Conservation (phyloP, 2,797 vertebrate species). For the Siniperca scherzeri region DNA sequence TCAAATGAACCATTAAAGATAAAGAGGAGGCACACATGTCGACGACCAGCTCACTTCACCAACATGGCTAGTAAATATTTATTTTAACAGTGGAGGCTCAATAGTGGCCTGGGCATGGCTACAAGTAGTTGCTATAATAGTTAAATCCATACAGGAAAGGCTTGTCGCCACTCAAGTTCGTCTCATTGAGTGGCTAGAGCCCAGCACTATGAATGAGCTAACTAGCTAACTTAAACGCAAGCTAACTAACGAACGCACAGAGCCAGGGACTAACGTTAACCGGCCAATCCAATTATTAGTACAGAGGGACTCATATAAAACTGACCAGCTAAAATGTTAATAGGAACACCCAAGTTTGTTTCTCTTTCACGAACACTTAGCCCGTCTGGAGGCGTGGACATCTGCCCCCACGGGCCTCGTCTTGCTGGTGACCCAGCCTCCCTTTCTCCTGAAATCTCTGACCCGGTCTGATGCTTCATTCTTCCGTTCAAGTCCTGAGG, state of each 20-base stretch:
- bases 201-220: slow-evolving; percentile 69
- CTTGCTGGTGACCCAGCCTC: slow-evolving; percentile 57
- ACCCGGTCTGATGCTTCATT: slow-evolving; percentile 65
- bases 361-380: neutral
- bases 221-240: slow-evolving; percentile 51
- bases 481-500: slow-evolving; percentile 62
- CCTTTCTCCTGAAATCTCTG: slow-evolving; percentile 75
- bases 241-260: slow-evolving; percentile 26
- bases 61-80: slow-evolving; percentile 12
- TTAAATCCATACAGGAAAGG: neutral
- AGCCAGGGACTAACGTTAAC: slow-evolving; percentile 40
- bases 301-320: slow-evolving; percentile 20
- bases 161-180: slow-evolving; percentile 37
- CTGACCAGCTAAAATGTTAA: neutral
- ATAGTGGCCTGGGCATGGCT: neutral
- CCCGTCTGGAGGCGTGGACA: slow-evolving; percentile 58
- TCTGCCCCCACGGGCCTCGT: slow-evolving; percentile 62
- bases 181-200: slow-evolving; percentile 12
- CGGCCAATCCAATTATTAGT: slow-evolving; percentile 53
- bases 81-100: neutral
- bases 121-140: slow-evolving; percentile 14
- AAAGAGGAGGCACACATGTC: slow-evolving; percentile 45
- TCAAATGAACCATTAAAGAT: slow-evolving; percentile 11
- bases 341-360: slow-evolving; percentile 18
- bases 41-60: slow-evolving; percentile 29